A percentile compares a stretch with the other conserved stretches of the same genome.
Evolutionary conservation across 2,113 vertebrate species (phyloP).

Genomic region (Trematomus loennbergii): DNA sequence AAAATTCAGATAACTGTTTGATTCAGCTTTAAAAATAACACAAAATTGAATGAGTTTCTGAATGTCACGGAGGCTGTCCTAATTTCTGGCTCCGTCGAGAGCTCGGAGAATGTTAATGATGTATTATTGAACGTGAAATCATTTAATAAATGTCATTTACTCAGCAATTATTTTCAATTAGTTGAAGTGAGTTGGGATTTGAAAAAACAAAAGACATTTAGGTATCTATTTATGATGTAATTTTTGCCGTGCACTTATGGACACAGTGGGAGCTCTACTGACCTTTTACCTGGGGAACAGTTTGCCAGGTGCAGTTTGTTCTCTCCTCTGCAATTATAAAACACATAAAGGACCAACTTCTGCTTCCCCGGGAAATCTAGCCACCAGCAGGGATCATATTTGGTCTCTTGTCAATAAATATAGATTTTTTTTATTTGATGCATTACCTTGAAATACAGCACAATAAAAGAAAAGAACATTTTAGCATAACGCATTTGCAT

Average conservation of each 20-base stretch:
- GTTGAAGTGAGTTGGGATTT: not conserved
- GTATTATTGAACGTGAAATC: not conserved
- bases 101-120: not conserved
- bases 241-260: not conserved
- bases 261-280: constrained; percentile 19
- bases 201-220: not conserved
- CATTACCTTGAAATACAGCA: not conserved
- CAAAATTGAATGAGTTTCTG: not conserved
- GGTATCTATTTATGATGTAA: not conserved
- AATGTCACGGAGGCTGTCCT: constrained; percentile 9
- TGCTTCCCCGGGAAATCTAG: constrained; percentile 15
- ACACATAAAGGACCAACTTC: constrained; percentile 22
- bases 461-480: constrained; percentile 18
- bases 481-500: constrained; percentile 44
- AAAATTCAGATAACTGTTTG: too few species aligned
- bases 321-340: constrained; percentile 30
- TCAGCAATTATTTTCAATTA: not conserved
- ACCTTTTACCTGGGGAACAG: constrained; percentile 35
- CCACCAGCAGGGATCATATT: constrained; percentile 16
- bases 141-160: not conserved
- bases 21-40: too few species aligned
- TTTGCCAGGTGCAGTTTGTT: constrained; percentile 38
- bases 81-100: not conserved
- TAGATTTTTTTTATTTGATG: constrained; percentile 7
- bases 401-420: not conserved